These are phyloP conservation scores for Drosophila cognata DNA, from an alignment of 2,888 invertebrate species.

Conservation along the genomic window DNA sequence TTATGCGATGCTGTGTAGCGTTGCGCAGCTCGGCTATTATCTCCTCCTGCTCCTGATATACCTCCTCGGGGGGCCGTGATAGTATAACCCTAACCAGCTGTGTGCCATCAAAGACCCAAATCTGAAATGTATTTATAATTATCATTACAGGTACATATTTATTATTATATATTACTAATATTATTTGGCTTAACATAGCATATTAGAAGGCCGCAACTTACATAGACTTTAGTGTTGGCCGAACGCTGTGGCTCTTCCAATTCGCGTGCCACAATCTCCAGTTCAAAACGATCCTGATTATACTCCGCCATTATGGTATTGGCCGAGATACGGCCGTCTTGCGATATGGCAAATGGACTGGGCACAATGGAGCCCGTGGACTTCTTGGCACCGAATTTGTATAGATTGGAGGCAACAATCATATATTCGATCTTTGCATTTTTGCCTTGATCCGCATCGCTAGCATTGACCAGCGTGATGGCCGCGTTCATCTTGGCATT, in stretches of 20 bases:
- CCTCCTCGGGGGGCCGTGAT: constrained; percentile 92
- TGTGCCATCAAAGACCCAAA: constrained; percentile 95
- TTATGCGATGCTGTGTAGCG: constrained; percentile 91
- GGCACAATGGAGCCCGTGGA: constrained; percentile 93
- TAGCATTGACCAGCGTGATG: constrained; percentile 90
- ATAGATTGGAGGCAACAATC: constrained; percentile 92
- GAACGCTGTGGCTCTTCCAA: constrained; percentile 91
- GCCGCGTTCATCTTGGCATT: constrained; percentile 91
- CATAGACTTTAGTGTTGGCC: constrained; percentile 91
- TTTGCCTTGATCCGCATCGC: constrained; percentile 92
- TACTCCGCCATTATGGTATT: constrained; percentile 94
- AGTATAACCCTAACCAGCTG: constrained; percentile 94
- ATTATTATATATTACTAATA: too few relatives aligned
- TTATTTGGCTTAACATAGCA: neutral
- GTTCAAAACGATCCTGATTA: constrained; percentile 93
- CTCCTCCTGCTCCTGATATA: constrained; percentile 89
- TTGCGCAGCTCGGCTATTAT: constrained; percentile 90
- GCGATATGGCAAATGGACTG: constrained; percentile 89
- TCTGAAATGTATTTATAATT: constrained; percentile 85
- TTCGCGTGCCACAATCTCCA: constrained; percentile 94
- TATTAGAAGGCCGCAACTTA: constrained; percentile 84
- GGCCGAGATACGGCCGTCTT: constrained; percentile 86
- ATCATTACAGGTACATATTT: neutral
- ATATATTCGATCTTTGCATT: constrained; percentile 94
- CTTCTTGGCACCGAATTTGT: constrained; percentile 90